Evolutionary conservation across 2,888 invertebrate species (phyloP).

Genomic region (Blastobasis lacticolella): DNA sequence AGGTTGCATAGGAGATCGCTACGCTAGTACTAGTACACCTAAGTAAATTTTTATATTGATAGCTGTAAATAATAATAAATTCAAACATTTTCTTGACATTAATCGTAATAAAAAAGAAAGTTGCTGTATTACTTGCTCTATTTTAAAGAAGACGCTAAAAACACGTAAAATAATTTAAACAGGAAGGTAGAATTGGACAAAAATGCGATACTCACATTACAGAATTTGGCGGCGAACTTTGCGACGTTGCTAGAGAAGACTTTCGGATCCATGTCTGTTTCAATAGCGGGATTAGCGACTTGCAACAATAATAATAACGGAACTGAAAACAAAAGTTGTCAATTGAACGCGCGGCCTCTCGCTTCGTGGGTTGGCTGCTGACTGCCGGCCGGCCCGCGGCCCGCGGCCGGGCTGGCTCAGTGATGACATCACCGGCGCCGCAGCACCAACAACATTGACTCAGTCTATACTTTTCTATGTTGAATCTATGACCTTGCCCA

Average conservation of each 20-base stretch:
- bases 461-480: too few relatives aligned
- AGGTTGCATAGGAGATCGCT: too few relatives aligned
- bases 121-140: too few relatives aligned
- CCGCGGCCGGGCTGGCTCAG: not conserved
- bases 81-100: too few relatives aligned
- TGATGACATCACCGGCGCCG: not conserved
- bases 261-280: slow-evolving; percentile 46
- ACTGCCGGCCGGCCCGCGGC: not conserved
- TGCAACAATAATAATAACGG: slow-evolving; percentile 26
- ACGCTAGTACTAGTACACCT: too few relatives aligned
- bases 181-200: too few relatives aligned
- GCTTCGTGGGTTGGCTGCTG: not conserved
- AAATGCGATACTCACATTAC: slow-evolving; percentile 54
- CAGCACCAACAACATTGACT: not conserved
- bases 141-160: too few relatives aligned
- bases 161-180: too few relatives aligned
- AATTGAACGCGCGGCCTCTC: not conserved
- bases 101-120: too few relatives aligned
- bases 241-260: slow-evolving; percentile 47
- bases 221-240: slow-evolving; percentile 61
- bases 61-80: too few relatives aligned
- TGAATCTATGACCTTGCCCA: too few relatives aligned
- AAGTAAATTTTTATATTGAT: too few relatives aligned
- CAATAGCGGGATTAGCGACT: slow-evolving; percentile 17
- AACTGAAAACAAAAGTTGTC: slow-evolving; percentile 29